Percentiles rank a stretch among this genome's conserved stretches.
Evolutionary conservation across 2,113 vertebrate species (phyloP).

Genomic region (Alligator sinensis): DNA sequence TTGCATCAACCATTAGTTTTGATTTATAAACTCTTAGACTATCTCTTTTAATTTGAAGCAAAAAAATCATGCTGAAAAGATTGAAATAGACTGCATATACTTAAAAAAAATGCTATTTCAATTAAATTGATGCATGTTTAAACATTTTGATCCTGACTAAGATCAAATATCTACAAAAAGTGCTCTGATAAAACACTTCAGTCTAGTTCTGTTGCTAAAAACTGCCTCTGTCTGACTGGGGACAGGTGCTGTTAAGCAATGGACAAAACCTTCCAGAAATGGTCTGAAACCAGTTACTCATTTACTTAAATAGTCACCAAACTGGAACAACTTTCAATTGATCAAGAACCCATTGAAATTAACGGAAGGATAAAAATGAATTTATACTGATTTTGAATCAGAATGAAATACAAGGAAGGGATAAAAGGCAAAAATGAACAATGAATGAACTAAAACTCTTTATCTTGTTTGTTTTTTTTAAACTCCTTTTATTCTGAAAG

Average conservation of each 20-base stretch:
- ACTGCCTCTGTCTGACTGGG: background rate
- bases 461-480: too few species aligned
- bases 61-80: too few species aligned
- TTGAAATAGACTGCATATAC: rapidly evolving
- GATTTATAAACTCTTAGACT: too few species aligned
- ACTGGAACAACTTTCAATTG: background rate
- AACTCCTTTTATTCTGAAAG: too few species aligned
- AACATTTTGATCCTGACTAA: too few species aligned
- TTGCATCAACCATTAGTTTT: too few species aligned
- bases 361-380: background rate
- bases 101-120: background rate
- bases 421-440: background rate
- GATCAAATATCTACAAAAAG: too few species aligned
- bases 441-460: background rate
- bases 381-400: background rate
- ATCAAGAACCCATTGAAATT: background rate
- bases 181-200: background rate
- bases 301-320: rapidly evolving
- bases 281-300: background rate
- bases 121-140: too few species aligned
- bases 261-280: background rate
- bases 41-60: too few species aligned
- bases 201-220: background rate
- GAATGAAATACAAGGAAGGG: background rate
- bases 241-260: background rate